Percentiles rank a stretch among this genome's conserved stretches.
Evolutionary conservation across 2,888 invertebrate species (phyloP).

Genomic region (Pterostichus niger): DNA sequence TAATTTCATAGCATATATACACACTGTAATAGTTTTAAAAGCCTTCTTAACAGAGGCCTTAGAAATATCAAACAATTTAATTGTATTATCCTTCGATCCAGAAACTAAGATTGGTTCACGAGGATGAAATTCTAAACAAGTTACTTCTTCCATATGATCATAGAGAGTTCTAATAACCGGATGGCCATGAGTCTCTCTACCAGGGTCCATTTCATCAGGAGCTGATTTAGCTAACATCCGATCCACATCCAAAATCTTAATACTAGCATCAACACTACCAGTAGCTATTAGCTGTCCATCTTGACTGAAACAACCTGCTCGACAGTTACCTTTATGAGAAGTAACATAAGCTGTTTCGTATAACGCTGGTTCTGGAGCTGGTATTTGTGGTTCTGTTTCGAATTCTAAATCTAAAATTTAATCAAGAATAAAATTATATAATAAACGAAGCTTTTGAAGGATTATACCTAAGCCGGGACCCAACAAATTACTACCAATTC

Average conservation of each 20-base stretch:
- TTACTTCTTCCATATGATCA: constrained; percentile 98
- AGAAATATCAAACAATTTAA: constrained; percentile 98
- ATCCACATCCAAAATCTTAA: constrained; percentile 99
- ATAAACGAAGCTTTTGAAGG: too few relatives aligned
- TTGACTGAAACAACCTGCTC: constrained; percentile 96
- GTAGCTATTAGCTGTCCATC: constrained; percentile 98
- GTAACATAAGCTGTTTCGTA: constrained; percentile 99
- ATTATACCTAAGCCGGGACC: constrained; percentile 82
- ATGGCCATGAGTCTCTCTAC: constrained; percentile 94
- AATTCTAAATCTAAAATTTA: constrained; percentile 92
- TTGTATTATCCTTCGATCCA: constrained; percentile 95
- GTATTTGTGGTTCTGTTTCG: constrained; percentile 95
- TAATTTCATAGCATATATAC: too few relatives aligned
- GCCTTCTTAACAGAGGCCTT: constrained; percentile 99
- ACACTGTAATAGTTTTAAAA: constrained; percentile 91
- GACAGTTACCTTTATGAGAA: constrained; percentile 97
- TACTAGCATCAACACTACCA: constrained; percentile 98
- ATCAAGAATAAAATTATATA: constrained; percentile 17
- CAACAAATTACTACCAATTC: constrained; percentile 81
- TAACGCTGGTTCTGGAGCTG: constrained; percentile 97
- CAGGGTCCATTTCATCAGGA: constrained; percentile 91
- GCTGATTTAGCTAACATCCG: constrained; percentile 99
- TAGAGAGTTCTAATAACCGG: constrained; percentile 98
- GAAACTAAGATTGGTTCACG: constrained; percentile 96
- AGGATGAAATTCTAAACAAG: constrained; percentile 97